phyloP scores from a whole-genome alignment of 2,888 invertebrate species.

The Thymelicus acteon region DNA sequence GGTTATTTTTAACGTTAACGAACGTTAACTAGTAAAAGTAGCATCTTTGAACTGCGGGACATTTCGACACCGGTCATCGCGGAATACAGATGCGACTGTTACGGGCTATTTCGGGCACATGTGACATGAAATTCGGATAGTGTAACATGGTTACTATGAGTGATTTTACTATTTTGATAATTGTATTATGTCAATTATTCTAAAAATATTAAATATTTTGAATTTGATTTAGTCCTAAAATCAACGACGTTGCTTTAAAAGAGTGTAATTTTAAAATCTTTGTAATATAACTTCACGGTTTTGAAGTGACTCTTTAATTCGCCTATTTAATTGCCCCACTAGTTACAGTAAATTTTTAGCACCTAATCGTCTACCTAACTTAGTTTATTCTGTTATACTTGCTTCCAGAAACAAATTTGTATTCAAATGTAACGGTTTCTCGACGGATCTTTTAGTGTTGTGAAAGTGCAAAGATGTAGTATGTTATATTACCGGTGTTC shows the following conservation, averaged over 20 bases:
- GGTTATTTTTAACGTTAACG: conserved; percentile 69
- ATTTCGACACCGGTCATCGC: conserved; percentile 70
- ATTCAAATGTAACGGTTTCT: conserved; percentile 40
- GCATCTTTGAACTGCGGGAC: conserved; percentile 62
- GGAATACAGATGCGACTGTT: conserved; percentile 53
- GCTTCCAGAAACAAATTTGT: too few relatives aligned
- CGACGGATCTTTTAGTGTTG: conserved; percentile 47
- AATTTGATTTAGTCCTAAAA: too few relatives aligned
- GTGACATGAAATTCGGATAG: conserved; percentile 56
- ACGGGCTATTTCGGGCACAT: conserved; percentile 50
- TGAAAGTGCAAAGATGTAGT: conserved; percentile 50
- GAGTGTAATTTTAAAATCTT: too few relatives aligned
- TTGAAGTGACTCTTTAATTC: too few relatives aligned
- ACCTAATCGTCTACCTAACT: too few relatives aligned
- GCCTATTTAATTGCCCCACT: too few relatives aligned
- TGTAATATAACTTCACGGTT: too few relatives aligned
- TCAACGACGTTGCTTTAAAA: too few relatives aligned
- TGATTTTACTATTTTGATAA: conserved; percentile 2
- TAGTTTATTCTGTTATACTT: too few relatives aligned
- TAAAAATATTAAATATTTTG: too few relatives aligned
- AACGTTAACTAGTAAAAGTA: conserved; percentile 54
- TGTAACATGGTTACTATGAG: conserved; percentile 65
- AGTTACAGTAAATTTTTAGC: too few relatives aligned
- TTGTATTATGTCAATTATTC: too few relatives aligned
- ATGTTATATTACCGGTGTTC: conserved; percentile 48